These are phyloP conservation scores for Criorhina ranunculi DNA, from an alignment of 2,888 invertebrate genomes.

Conservation along the genomic window DNA sequence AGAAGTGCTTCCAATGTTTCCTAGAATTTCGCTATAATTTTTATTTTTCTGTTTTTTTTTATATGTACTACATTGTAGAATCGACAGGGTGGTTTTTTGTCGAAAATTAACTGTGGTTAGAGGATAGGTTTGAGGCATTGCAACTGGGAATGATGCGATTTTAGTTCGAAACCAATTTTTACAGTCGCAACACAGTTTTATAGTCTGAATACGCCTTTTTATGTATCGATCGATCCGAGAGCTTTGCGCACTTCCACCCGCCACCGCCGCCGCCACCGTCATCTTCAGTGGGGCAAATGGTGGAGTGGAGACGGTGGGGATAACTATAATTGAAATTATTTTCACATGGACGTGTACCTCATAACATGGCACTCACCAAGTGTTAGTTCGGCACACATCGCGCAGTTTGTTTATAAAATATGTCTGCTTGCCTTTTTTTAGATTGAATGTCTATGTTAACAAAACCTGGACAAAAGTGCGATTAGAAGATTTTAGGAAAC, in stretches of 20 bases:
- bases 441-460: slow-evolving; percentile 23
- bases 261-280: background rate
- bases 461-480: slow-evolving; percentile 19
- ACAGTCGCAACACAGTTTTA: slow-evolving; percentile 44
- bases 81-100: slow-evolving; percentile 16
- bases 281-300: slow-evolving; percentile 21
- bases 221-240: slow-evolving; percentile 74
- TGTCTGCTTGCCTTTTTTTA: slow-evolving; percentile 53
- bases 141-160: slow-evolving; percentile 52
- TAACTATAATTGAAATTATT: slow-evolving; percentile 64
- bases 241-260: slow-evolving; percentile 67
- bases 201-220: slow-evolving; percentile 72
- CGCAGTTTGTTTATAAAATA: slow-evolving; percentile 68
- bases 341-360: slow-evolving; percentile 60
- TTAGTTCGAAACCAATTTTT: slow-evolving; percentile 51
- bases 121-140: slow-evolving; percentile 16
- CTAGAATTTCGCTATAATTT: slow-evolving; percentile 8
- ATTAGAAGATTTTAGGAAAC: slow-evolving; percentile 4
- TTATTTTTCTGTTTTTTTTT: background rate
- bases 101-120: slow-evolving; percentile 1
- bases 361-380: slow-evolving; percentile 61
- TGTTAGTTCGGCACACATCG: slow-evolving; percentile 51
- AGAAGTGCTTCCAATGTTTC: slow-evolving; percentile 34
- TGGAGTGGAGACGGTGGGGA: slow-evolving; percentile 41
- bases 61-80: background rate